Conservation (phyloP, 2,113 vertebrate genomes). For the Syngnathus floridae region DNA sequence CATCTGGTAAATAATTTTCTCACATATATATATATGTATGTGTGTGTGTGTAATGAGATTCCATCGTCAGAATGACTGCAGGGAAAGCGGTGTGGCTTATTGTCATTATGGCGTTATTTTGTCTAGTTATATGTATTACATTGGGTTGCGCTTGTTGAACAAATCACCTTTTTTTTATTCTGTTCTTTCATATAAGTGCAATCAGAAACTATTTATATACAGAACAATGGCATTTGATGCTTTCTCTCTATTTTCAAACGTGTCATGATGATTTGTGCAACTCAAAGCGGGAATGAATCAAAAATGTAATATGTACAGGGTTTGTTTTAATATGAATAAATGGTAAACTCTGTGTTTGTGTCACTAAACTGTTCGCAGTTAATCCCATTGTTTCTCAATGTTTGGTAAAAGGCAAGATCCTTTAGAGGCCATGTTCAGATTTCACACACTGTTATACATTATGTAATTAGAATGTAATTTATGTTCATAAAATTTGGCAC, state of each 20-base stretch:
- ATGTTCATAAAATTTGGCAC: too few relatives aligned
- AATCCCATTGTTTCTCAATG: not conserved
- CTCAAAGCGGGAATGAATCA: conserved; percentile 35
- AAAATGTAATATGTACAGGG: conserved; percentile 27
- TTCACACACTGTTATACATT: not conserved
- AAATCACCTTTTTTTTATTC: not conserved
- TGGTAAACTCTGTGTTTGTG: conserved; percentile 12
- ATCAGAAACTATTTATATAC: conserved; percentile 56
- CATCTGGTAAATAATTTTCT: conserved; percentile 9
- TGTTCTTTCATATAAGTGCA: conserved; percentile 44
- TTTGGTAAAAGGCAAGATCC: too few relatives aligned
- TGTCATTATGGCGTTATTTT: conserved; percentile 8
- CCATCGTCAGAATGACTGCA: not conserved
- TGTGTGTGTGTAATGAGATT: not conserved
- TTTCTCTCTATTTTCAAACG: conserved; percentile 48
- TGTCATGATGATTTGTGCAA: conserved; percentile 33
- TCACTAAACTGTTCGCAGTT: not conserved
- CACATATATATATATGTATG: not conserved
- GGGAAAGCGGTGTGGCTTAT: conserved; percentile 11
- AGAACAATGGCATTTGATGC: conserved; percentile 24
- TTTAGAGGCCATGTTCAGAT: not conserved
- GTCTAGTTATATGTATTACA: conserved; percentile 13
- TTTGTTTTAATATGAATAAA: conserved; percentile 52
- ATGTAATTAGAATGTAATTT: too few relatives aligned
- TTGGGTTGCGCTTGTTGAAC: conserved; percentile 20